phyloP scores from a whole-genome alignment of 2,888 invertebrate genomes.

The Gibbula magus region DNA sequence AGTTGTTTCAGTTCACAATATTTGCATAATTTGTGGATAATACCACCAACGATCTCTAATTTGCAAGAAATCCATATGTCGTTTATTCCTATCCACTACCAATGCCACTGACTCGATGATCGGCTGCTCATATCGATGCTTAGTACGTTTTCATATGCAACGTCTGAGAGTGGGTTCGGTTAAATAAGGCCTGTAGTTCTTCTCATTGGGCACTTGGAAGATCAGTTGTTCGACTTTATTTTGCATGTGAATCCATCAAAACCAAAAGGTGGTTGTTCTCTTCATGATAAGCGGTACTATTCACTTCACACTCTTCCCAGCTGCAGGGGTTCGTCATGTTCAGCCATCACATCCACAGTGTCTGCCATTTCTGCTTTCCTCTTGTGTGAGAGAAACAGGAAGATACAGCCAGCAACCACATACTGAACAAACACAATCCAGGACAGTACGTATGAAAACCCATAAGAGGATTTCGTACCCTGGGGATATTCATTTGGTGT shows the following conservation, averaged over 20 bases:
- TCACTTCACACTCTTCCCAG: slow-evolving; percentile 77
- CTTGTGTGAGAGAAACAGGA: slow-evolving; percentile 88
- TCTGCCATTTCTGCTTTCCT: slow-evolving; percentile 89
- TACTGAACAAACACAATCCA: slow-evolving; percentile 87
- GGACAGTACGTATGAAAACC: slow-evolving; percentile 77
- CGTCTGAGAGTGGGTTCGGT: too few species aligned
- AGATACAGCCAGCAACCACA: slow-evolving; percentile 82
- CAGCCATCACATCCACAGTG: slow-evolving; percentile 84
- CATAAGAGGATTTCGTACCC: slow-evolving; percentile 82
- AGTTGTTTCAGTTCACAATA: too few species aligned
- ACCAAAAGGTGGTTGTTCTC: background rate
- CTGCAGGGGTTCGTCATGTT: slow-evolving; percentile 90
- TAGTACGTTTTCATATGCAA: too few species aligned
- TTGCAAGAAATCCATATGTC: too few species aligned
- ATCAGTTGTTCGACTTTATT: too few species aligned
- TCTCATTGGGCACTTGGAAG: too few species aligned
- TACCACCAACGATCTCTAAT: too few species aligned
- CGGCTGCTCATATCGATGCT: too few species aligned
- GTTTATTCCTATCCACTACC: too few species aligned
- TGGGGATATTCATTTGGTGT: slow-evolving; percentile 83
- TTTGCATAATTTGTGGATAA: too few species aligned
- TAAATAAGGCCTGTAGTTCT: too few species aligned
- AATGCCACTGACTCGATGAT: too few species aligned
- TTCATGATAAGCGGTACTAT: background rate
- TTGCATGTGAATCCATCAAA: background rate